Evolutionary conservation across 2,797 vertebrate genomes (phyloP), one percentile per base, ranked within the genome.

Genomic region (Characodon lateralis): DNA sequence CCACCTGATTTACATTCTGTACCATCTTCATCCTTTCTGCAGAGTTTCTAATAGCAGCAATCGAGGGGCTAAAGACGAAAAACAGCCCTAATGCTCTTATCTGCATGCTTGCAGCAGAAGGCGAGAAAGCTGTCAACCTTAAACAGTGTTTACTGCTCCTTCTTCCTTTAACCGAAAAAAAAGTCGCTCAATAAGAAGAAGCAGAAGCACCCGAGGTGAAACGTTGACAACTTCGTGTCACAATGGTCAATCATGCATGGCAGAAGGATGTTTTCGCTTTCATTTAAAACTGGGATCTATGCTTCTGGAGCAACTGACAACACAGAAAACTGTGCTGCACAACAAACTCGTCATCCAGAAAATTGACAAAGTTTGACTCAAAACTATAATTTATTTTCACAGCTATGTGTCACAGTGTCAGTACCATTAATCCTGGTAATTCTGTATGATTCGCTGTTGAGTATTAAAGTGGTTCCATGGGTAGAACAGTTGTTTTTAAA

Each of bases 1-100:
- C 35, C 71, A 68, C 28, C 69, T 55, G 51, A 82, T 89, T 91
- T 77, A 82, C 79, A 89, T 88, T 87, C 71, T 79, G 31, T 71
- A 48, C 51, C 75, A 72, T 85, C 88, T 80, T 77, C 63, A 75
- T 84, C 72, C 74, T 80, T 88, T 89, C 86, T 78, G 43, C 78
- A 78, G 79, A 85, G 83, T 72, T 83, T 86, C 90, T 91, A 92
- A 93, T 91, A 90, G 84, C 80, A 77, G 80, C 89, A 90, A 91
- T 85, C 72, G 82, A 88, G 85, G 55, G 76, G 31, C 84, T 81
- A 81, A 81, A 90, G 68, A 68, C 50, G 83, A 82, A 87, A 91
- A 89, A 86, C 86, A 86, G 87, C 83, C 78, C 87, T 93, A 93
- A 95, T 89, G 82, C 90, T 91, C 91, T 94, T 95, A 94, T 94